phyloP scores from a whole-genome alignment of 2,797 vertebrate species.

The Chelmon rostratus region DNA sequence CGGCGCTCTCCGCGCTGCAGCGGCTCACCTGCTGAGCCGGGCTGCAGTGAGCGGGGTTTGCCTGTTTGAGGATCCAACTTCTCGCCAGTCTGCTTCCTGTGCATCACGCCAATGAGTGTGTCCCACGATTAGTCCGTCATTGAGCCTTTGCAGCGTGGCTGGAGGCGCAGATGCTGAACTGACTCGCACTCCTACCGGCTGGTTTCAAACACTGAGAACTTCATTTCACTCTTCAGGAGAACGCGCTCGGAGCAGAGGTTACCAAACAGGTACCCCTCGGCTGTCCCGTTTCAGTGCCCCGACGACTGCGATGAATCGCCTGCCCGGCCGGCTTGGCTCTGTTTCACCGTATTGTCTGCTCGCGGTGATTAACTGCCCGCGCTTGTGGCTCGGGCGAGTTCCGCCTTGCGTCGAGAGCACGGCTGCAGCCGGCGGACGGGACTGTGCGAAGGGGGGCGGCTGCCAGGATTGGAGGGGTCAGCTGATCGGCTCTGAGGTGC shows the following conservation, averaged over 20 bases:
- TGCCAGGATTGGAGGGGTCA: constrained; percentile 73
- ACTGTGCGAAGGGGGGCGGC: constrained; percentile 16
- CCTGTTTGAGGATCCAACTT: constrained; percentile 37
- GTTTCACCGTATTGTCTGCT: constrained; percentile 67
- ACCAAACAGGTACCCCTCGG: constrained; percentile 52
- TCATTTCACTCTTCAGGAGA: constrained; percentile 33
- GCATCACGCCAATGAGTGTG: constrained; percentile 22
- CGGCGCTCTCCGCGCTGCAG: constrained; percentile 24
- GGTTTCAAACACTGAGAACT: constrained; percentile 50
- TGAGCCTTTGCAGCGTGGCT: constrained; percentile 17
- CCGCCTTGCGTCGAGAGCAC: constrained; percentile 67
- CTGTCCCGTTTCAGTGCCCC: constrained; percentile 55
- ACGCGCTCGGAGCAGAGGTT: constrained; percentile 30
- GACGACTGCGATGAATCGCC: constrained; percentile 45
- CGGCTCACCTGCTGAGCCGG: constrained; percentile 41
- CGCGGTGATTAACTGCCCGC: constrained; percentile 73
- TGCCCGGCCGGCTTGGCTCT: constrained; percentile 47
- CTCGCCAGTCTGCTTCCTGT: constrained; percentile 11
- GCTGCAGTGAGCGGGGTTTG: constrained; percentile 12
- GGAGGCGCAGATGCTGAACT: constrained; percentile 7
- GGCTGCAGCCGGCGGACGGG: constrained; percentile 46
- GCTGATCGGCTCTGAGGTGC: constrained; percentile 77
- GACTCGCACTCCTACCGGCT: not conserved
- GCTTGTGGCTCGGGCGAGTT: constrained; percentile 59
- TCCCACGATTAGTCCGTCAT: constrained; percentile 19